These are phyloP conservation scores for Rhagonycha lutea DNA, from an alignment of 2,888 invertebrate species.

Conservation along the genomic window DNA sequence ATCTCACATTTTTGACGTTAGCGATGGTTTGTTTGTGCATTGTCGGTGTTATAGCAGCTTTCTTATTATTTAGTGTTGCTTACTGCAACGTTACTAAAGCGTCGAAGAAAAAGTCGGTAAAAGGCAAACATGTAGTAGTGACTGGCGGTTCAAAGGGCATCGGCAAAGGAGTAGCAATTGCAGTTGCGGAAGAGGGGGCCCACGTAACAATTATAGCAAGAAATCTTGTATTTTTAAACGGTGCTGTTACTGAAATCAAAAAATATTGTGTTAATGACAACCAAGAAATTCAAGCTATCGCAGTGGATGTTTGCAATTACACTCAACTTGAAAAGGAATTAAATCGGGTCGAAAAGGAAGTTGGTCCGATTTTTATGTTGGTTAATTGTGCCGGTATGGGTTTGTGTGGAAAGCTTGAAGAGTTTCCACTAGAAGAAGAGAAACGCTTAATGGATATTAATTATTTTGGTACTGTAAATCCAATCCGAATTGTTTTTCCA, in stretches of 20 bases:
- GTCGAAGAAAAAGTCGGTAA: conserved; percentile 40
- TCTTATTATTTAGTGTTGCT: background rate
- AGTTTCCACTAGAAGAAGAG: conserved; percentile 69
- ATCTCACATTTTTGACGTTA: background rate
- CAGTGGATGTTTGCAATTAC: conserved; percentile 73
- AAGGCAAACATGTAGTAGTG: conserved; percentile 69
- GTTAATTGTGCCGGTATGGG: conserved; percentile 93
- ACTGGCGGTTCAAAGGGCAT: conserved; percentile 98
- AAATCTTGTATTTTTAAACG: conserved; percentile 69
- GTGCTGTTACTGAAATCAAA: conserved; percentile 65
- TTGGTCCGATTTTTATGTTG: conserved; percentile 81
- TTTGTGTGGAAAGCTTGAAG: conserved; percentile 79
- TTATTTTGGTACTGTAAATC: conserved; percentile 83
- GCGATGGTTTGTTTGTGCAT: background rate
- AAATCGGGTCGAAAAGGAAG: conserved; percentile 46
- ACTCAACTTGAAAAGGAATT: conserved; percentile 48
- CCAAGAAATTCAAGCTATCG: conserved; percentile 66
- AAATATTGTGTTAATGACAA: conserved; percentile 53
- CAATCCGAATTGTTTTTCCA: conserved; percentile 77
- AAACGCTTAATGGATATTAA: conserved; percentile 83
- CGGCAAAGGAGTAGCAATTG: conserved; percentile 80
- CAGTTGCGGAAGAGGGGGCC: conserved; percentile 80
- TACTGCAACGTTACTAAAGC: background rate
- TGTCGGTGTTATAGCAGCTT: background rate
- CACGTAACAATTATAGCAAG: conserved; percentile 91